These are phyloP conservation scores for Mastomys coucha DNA, from an alignment of 2,113 vertebrate species.

Conservation along the genomic window DNA sequence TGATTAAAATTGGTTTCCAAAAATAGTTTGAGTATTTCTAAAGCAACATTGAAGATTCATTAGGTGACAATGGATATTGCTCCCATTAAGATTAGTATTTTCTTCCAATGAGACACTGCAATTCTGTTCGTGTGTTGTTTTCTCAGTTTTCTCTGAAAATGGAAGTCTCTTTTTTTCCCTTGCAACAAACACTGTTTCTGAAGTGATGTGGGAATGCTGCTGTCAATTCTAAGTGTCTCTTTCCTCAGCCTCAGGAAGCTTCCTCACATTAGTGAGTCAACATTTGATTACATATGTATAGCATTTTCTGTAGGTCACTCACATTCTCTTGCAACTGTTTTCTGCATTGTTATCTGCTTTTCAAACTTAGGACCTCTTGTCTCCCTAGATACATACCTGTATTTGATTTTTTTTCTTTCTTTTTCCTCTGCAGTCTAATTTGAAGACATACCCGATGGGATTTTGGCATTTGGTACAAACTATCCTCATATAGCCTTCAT, in stretches of 20 bases:
- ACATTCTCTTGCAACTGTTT: background rate
- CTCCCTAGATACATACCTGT: fast-evolving
- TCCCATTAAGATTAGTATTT: background rate
- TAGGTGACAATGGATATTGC: fast-evolving
- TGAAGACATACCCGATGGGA: background rate
- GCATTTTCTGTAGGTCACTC: background rate
- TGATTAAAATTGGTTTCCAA: background rate
- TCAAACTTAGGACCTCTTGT: background rate
- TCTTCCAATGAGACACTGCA: background rate
- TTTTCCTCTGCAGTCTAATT: background rate
- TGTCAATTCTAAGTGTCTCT: background rate
- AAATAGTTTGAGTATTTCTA: background rate
- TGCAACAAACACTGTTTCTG: background rate
- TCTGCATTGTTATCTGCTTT: background rate
- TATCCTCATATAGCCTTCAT: fast-evolving
- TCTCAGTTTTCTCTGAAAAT: background rate
- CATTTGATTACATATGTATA: background rate
- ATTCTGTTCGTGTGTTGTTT: too few species aligned
- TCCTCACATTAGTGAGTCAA: background rate
- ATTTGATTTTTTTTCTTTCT: background rate
- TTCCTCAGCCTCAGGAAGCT: background rate
- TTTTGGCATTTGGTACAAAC: background rate
- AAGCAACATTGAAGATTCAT: background rate
- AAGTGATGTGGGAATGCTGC: background rate
- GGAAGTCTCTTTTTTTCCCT: background rate